Conservation (phyloP, 1,140 invertebrate species). For the Cyclargus thomasi region DNA sequence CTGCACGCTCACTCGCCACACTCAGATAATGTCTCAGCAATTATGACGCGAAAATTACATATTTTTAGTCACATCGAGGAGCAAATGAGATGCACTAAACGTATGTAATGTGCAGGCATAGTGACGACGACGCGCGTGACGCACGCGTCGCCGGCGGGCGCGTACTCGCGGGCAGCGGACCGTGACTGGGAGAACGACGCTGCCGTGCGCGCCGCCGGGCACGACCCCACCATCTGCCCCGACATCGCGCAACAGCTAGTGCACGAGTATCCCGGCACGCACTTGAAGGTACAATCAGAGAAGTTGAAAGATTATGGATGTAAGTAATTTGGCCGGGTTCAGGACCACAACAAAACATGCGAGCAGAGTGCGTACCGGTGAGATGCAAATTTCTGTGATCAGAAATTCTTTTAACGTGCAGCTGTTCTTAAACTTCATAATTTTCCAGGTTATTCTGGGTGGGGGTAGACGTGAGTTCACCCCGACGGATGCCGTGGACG, state of each 20-base stretch:
- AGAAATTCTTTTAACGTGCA: too few relatives aligned
- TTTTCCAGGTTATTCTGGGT: constrained; percentile 80
- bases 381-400: too few relatives aligned
- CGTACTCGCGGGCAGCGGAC: constrained; percentile 84
- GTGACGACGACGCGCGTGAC: constrained; percentile 88
- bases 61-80: too few relatives aligned
- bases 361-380: too few relatives aligned
- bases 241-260: constrained; percentile 87
- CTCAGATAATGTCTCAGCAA: too few relatives aligned
- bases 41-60: too few relatives aligned
- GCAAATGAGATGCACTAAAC: too few relatives aligned
- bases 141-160: constrained; percentile 84
- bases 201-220: constrained; percentile 62
- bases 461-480: constrained; percentile 83
- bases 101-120: constrained; percentile 71
- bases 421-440: too few relatives aligned
- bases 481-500: constrained; percentile 77
- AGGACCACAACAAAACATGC: too few relatives aligned
- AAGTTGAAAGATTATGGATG: too few relatives aligned
- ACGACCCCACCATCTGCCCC: constrained; percentile 68
- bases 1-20: too few relatives aligned
- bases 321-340: too few relatives aligned
- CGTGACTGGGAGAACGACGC: constrained; percentile 87
- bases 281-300: constrained; percentile 60
- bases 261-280: constrained; percentile 78